Base-by-base conservation (phyloP, 1,140 invertebrate genomes). In the Drosophila nebulosa region DNA sequence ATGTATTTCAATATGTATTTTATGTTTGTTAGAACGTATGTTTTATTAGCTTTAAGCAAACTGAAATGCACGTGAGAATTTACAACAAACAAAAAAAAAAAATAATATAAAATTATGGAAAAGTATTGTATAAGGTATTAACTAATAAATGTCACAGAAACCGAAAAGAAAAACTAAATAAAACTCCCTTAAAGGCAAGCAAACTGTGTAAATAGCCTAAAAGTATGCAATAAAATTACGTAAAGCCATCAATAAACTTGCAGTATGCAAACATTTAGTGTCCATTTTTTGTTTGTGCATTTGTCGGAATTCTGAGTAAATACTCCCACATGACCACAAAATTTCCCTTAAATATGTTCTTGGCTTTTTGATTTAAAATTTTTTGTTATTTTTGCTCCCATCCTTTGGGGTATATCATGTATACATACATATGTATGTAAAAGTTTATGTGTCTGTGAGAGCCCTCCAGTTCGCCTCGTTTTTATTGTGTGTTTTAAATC, bases 61-160 rank as follows among this genome's bases (percentile, higher is more conserved):
- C 84, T 89, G 84, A 88, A 88, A 89, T 88, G 84, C 84, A 88
- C 84, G 84, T 89, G 84, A 88, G 84, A 88, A 88, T 88, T 88
- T 89, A 88, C 79, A 83, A 79, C 10, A 27, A 62, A 56, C 46
- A 36, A 57, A 14, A 68, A 30, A 36, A 18, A 56, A 35, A 59
- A 50, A 50, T 3, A 27, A 30, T 7, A 27, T 30, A 60, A 56
- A 74, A 64, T 42, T 61, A 51, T 78, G 60, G 59, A 73, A 59
- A 56, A 27, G 57, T 50, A 50, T 53, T 74, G 55, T 74, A 74
- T 74, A 74, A 67, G 63, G 63, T 66, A 74, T 39, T 57, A 56
- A 67, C 35, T 52, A 67, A 52, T 61, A 56, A 74, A 52, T 55
- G 58, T 78, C 68, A 78, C 61, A 61, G 24, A 32, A 10, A 14